Evolutionary conservation across 2,797 vertebrate species (phyloP).

Genomic region (Micropoecilia bifurca): DNA sequence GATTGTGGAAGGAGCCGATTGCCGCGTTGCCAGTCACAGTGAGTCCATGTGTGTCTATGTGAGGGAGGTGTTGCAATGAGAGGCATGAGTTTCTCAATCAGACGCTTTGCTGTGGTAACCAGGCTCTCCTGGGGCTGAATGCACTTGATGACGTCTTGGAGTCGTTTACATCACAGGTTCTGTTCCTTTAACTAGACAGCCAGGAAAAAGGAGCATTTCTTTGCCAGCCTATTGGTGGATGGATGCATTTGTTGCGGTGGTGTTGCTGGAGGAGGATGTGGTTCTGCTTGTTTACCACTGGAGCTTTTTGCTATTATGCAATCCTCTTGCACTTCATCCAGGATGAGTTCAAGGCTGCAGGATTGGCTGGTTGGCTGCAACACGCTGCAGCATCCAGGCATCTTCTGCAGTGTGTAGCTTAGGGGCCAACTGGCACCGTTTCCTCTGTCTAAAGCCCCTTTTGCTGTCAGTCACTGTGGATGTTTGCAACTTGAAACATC

Average conservation of each 20-base stretch:
- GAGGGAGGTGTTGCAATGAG: conserved; percentile 12
- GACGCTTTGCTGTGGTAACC: conserved; percentile 27
- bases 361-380: conserved; percentile 25
- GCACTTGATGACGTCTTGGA: conserved; percentile 14
- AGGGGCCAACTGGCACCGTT: conserved; percentile 24
- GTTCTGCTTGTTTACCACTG: conserved; percentile 50
- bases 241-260: conserved; percentile 14
- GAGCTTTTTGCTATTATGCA: conserved; percentile 36
- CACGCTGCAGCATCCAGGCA: conserved; percentile 57
- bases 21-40: conserved; percentile 18
- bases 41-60: conserved; percentile 25
- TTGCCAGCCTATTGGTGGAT: conserved; percentile 15
- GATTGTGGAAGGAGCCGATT: conserved; percentile 43
- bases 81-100: conserved; percentile 38
- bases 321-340: conserved; percentile 21
- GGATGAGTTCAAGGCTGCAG: conserved; percentile 29
- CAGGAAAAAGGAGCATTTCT: conserved; percentile 38
- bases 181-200: conserved; percentile 18
- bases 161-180: conserved; percentile 12
- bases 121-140: background rate
- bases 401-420: conserved; percentile 51
- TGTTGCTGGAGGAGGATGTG: conserved; percentile 27
- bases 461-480: conserved; percentile 3
- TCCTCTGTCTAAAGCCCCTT: background rate
- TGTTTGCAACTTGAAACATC: conserved; percentile 3